These are phyloP conservation scores for Craseonycteris thonglongyai DNA, from an alignment of 2,113 vertebrate species.

Conservation along the genomic window DNA sequence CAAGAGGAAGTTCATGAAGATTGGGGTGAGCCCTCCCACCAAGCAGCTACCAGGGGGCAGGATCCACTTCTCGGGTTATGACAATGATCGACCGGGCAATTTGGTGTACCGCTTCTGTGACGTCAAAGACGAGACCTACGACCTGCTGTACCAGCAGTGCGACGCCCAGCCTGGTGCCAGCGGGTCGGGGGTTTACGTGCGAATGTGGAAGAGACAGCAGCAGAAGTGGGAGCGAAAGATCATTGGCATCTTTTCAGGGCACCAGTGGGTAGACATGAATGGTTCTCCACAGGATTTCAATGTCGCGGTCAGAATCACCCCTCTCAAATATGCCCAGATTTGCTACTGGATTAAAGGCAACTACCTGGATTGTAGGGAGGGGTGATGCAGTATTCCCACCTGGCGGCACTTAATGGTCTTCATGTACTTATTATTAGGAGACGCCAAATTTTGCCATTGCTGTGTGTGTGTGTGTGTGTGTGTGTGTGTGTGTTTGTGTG, in stretches of 20 bases:
- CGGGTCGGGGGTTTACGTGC: conserved; percentile 93
- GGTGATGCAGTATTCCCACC: conserved; percentile 75
- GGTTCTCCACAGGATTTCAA: conserved; percentile 94
- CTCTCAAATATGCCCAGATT: conserved; percentile 98
- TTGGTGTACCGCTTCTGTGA: conserved; percentile 96
- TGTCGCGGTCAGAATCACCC: conserved; percentile 95
- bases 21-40: conserved; percentile 91
- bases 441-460: conserved; percentile 54
- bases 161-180: conserved; percentile 97
- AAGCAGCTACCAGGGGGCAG: conserved; percentile 88
- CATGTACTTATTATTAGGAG: conserved; percentile 54
- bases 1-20: conserved; percentile 94
- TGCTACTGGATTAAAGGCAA: conserved; percentile 99
- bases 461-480: background rate
- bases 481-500: background rate
- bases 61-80: conserved; percentile 96
- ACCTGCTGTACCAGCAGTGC: conserved; percentile 95
- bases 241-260: conserved; percentile 96
- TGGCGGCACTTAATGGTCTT: conserved; percentile 66
- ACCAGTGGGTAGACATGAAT: conserved; percentile 96
- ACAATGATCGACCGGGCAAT: conserved; percentile 91
- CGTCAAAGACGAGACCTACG: conserved; percentile 91
- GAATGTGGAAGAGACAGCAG: conserved; percentile 92
- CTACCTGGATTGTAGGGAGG: conserved; percentile 94
- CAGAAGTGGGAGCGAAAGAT: conserved; percentile 95